A percentile compares a stretch with the other conserved stretches of the same genome.
Evolutionary conservation across 1,140 invertebrate species (phyloP).

Genomic region (Globodera ellingtonae): DNA sequence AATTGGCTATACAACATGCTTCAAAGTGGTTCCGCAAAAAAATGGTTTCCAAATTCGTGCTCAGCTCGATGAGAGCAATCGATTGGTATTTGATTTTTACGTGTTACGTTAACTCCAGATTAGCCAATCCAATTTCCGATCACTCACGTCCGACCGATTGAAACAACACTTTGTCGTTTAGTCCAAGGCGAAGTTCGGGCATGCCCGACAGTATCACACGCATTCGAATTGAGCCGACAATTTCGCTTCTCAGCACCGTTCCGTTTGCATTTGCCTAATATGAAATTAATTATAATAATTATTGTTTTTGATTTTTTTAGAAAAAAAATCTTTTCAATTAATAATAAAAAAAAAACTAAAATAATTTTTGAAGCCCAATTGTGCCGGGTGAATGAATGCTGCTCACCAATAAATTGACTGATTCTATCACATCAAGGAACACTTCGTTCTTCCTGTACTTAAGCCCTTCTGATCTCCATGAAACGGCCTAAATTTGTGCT

Average conservation of each 20-base stretch:
- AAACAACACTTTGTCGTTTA: slow-evolving; percentile 99
- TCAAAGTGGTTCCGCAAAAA: too few species aligned
- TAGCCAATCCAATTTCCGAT: background rate
- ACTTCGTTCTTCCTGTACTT: slow-evolving; percentile 99
- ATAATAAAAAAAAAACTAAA: too few species aligned
- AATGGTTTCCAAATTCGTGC: too few species aligned
- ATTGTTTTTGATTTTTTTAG: too few species aligned
- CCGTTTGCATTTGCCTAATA: slow-evolving; percentile 88
- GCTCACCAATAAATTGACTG: slow-evolving; percentile 85
- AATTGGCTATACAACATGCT: too few species aligned
- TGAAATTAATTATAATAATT: too few species aligned
- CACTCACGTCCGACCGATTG: slow-evolving; percentile 87
- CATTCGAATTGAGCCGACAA: slow-evolving; percentile 99
- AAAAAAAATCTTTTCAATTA: background rate
- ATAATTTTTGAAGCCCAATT: too few species aligned
- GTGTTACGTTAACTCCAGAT: too few species aligned
- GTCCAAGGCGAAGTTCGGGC: slow-evolving; percentile 94
- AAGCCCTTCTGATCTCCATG: slow-evolving; percentile 97
- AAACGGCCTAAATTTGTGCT: slow-evolving; percentile 71
- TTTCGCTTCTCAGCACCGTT: slow-evolving; percentile 95
- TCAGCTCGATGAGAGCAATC: too few species aligned
- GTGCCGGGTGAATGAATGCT: too few species aligned
- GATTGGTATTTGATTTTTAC: too few species aligned
- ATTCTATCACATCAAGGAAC: slow-evolving; percentile 99
- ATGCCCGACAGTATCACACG: slow-evolving; percentile 97